A percentile compares a stretch with the other conserved stretches of the same genome.
phyloP scores from a whole-genome alignment of 2,888 invertebrate species.

The Serrognathus titanus region DNA sequence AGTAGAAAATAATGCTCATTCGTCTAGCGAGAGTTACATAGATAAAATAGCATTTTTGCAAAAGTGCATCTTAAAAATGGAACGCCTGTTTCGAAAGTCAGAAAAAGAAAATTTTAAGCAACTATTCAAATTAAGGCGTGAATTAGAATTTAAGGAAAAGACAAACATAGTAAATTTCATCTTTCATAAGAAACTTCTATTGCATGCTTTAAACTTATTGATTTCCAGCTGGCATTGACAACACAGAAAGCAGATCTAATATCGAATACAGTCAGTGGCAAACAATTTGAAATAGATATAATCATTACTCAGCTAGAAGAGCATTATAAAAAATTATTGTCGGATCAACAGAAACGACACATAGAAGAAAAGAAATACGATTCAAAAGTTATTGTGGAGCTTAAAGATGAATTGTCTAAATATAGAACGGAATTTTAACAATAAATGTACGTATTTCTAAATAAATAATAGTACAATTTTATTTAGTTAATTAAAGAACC shows the following conservation, averaged over 20 bases:
- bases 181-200: no score
- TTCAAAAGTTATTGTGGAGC: constrained; percentile 16
- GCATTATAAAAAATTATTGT: constrained; percentile 23
- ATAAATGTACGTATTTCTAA: constrained; percentile 4
- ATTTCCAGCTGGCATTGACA: constrained; percentile 17
- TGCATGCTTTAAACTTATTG: background rate
- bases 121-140: constrained; percentile 20
- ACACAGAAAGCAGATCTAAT: constrained; percentile 24
- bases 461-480: background rate
- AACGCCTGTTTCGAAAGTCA: constrained; percentile 26
- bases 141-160: constrained; percentile 24
- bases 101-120: constrained; percentile 25
- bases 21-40: constrained; percentile 11
- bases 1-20: constrained; percentile 18
- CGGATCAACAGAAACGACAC: constrained; percentile 21
- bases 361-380: constrained; percentile 21
- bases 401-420: constrained; percentile 15
- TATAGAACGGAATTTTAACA: constrained; percentile 13
- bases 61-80: constrained; percentile 28
- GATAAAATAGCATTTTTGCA: constrained; percentile 26
- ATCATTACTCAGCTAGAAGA: constrained; percentile 24
- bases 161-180: constrained; percentile 12
- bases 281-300: constrained; percentile 25
- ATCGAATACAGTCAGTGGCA: constrained; percentile 12
- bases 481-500: no score